Evolutionary conservation across 2,888 invertebrate genomes (phyloP).

Genomic region (Monochamus alternatus): DNA sequence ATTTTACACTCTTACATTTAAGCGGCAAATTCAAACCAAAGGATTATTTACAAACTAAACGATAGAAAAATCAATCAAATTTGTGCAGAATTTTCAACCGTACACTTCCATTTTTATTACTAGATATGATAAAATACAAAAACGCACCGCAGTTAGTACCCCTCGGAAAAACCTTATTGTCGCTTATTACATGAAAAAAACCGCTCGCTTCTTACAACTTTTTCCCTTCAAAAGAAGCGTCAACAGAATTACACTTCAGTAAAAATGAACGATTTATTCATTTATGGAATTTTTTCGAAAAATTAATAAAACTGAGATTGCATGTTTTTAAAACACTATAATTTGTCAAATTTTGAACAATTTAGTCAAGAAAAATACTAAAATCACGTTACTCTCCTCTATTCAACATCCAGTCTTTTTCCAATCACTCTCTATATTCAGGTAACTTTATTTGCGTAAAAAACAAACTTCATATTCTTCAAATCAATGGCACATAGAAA

Average conservation of each 20-base stretch:
- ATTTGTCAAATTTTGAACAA: too few relatives aligned
- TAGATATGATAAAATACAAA: slow-evolving; percentile 2
- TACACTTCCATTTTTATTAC: background rate
- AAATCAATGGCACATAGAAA: slow-evolving; percentile 27
- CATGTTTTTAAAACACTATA: too few relatives aligned
- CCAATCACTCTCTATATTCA: background rate
- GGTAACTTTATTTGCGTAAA: background rate
- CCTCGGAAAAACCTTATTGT: slow-evolving; percentile 19
- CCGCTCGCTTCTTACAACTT: too few relatives aligned
- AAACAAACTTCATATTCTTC: too few relatives aligned
- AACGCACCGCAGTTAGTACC: slow-evolving; percentile 15
- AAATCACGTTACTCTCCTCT: too few relatives aligned
- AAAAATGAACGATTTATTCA: too few relatives aligned
- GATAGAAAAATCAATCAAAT: slow-evolving; percentile 7
- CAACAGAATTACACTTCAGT: too few relatives aligned
- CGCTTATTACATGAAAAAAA: background rate
- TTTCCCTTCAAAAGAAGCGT: too few relatives aligned
- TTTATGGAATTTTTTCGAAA: too few relatives aligned
- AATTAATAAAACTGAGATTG: too few relatives aligned
- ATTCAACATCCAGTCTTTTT: too few relatives aligned
- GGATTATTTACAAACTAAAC: slow-evolving; percentile 22
- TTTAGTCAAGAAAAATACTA: too few relatives aligned
- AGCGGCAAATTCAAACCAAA: slow-evolving; percentile 44
- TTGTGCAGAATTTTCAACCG: slow-evolving; percentile 32
- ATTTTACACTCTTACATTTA: slow-evolving; percentile 44